These are phyloP conservation scores for Eubasilissa regina DNA, from an alignment of 1,140 invertebrate genomes.

Conservation along the genomic window DNA sequence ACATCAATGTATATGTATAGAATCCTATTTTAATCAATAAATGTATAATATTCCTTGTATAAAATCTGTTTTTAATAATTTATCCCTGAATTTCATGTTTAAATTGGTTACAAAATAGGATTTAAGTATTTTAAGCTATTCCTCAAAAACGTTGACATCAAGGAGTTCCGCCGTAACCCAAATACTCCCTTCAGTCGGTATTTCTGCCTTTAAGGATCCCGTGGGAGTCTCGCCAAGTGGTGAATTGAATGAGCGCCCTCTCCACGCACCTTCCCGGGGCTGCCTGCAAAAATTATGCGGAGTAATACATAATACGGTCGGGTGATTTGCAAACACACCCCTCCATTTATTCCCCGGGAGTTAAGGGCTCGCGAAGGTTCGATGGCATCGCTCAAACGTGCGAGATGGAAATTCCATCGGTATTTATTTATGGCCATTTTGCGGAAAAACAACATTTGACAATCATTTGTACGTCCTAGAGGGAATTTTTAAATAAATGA, in stretches of 20 bases:
- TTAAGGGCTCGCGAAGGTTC: too few species aligned
- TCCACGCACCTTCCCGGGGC: neutral
- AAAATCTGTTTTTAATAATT: too few species aligned
- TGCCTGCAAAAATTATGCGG: constrained; percentile 5
- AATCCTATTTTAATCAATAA: too few species aligned
- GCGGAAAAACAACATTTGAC: too few species aligned
- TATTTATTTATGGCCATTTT: too few species aligned
- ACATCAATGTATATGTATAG: too few species aligned
- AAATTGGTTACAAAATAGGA: neutral
- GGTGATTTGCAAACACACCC: neutral
- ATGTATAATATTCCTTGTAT: too few species aligned
- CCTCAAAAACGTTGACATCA: constrained; percentile 17
- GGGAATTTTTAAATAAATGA: too few species aligned
- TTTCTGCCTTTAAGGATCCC: constrained; percentile 18
- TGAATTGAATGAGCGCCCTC: constrained; percentile 10
- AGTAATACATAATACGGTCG: constrained; percentile 9
- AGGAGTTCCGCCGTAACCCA: neutral
- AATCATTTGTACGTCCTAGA: too few species aligned
- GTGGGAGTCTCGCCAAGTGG: constrained; percentile 22
- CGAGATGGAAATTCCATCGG: too few species aligned
- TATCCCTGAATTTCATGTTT: too few species aligned
- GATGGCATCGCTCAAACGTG: neutral
- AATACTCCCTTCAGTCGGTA: neutral
- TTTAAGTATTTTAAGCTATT: neutral
- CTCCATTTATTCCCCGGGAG: neutral